Base-by-base conservation (phyloP, 2,888 invertebrate genomes). In the Eupithecia exiguata region DNA sequence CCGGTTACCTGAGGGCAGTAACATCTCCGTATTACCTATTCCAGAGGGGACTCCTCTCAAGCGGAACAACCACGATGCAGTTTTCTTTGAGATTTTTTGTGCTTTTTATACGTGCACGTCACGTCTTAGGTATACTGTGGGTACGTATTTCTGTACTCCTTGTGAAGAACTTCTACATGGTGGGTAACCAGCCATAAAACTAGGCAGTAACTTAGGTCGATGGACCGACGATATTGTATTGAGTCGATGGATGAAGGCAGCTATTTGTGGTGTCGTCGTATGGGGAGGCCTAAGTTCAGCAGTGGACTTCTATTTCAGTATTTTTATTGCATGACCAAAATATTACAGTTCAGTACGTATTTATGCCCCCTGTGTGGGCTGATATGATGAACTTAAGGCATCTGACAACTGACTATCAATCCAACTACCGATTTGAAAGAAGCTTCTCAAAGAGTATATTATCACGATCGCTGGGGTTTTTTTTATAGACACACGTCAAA, bases 1-100 rank as follows among this genome's bases (percentile, higher is more conserved):
- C 35, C 62, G 35, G 62, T 35, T 35, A 30, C 5, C 40, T 40
- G 40, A 38, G 66, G 66, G 40, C 66, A 66, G 66, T 66, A 66
- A 66, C 40, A 38, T 66, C 40, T 35, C 18, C 35, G 62, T 21
- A 62, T 62, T 35, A 62, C 25, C 25, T 38, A 66, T 21, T 66
- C 25, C 25, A 21, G 25, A 40, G 66, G 66, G 66, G 21, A 16
- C 12, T 21, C 66, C 3, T 36, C 25, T 40, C 40, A 66, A n/a
- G 66, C 40, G 38, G 66, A 66, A 66, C 40, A 18, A n/a, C 10
- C 38, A 4, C 49, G 18, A 9, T 35, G 18, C 62, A 35, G 62
- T 35, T 62, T 62, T 18, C 16, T 18, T 35, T 62, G 35, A 35
- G 62, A 18, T 62, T 62, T 62, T 62, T 30, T 35, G 30, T 35